These are phyloP conservation scores for Pantelozetes paolii DNA, from an alignment of 2,888 invertebrate species.

Conservation along the genomic window DNA sequence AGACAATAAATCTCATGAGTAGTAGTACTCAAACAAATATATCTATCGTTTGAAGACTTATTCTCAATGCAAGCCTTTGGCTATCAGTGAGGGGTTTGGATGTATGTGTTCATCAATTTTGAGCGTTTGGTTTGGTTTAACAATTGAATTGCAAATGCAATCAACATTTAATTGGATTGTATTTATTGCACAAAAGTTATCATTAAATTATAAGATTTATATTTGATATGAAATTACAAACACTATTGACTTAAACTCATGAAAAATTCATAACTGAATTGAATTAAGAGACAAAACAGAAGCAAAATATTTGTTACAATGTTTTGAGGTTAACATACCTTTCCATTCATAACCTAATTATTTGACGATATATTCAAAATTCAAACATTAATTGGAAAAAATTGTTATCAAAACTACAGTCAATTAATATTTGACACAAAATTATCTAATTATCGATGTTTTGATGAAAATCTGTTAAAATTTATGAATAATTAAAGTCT, in stretches of 20 bases:
- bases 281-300: not conserved
- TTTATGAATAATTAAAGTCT: no score
- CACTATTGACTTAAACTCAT: not conserved
- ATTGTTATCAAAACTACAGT: no score
- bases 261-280: slow-evolving; percentile 11
- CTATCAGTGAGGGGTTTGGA: not conserved
- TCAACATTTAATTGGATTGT: not conserved
- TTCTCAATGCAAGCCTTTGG: slow-evolving; percentile 28
- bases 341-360: slow-evolving; percentile 12
- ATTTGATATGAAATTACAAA: not conserved
- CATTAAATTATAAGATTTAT: not conserved
- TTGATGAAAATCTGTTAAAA: no score
- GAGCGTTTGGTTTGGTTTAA: not conserved
- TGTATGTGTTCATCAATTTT: slow-evolving; percentile 32
- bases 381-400: no score
- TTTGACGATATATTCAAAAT: not conserved
- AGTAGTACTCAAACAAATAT: not conserved
- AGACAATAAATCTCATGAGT: slow-evolving; percentile 32
- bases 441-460: no score
- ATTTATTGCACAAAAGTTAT: not conserved
- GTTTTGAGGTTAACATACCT: not conserved
- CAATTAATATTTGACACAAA: no score
- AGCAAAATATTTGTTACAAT: not conserved
- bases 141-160: not conserved
- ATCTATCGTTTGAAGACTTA: not conserved